Conservation (phyloP, 2,797 vertebrate species). For the Stomatorhinus walkeri region DNA sequence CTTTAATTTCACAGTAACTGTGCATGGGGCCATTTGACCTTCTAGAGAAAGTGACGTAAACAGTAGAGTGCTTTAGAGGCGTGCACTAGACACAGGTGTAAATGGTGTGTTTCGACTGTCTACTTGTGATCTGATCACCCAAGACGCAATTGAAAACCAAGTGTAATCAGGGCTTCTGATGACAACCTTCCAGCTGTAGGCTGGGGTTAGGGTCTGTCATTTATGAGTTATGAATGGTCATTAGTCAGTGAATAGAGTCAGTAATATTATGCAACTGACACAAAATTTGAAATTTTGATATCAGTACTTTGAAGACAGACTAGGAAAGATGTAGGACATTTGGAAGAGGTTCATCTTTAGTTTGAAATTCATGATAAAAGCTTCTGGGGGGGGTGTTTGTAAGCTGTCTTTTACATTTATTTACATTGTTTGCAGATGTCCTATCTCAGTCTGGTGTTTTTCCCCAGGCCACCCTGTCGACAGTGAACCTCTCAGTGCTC, state of each 20-base stretch:
- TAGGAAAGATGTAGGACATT: neutral
- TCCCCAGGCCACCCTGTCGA: slow-evolving; percentile 69
- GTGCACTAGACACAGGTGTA: neutral
- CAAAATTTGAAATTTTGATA: neutral
- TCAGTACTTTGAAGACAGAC: neutral
- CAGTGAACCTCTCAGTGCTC: slow-evolving; percentile 72
- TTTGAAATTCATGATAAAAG: neutral
- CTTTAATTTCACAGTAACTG: neutral
- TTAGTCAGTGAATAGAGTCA: neutral
- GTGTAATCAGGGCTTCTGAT: neutral
- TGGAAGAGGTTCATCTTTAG: neutral
- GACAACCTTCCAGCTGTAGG: neutral
- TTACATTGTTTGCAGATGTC: neutral
- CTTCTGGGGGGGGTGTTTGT: neutral
- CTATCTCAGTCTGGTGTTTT: neutral
- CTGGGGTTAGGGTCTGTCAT: neutral
- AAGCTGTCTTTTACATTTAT: neutral
- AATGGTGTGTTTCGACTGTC: neutral
- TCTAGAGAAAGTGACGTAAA: neutral
- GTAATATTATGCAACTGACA: neutral
- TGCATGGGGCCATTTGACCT: neutral
- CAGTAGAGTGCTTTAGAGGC: neutral
- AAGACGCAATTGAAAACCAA: neutral
- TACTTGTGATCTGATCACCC: neutral
- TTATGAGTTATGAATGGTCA: neutral